Conservation (phyloP, 1,140 invertebrate species). For the Augochlora pura region DNA sequence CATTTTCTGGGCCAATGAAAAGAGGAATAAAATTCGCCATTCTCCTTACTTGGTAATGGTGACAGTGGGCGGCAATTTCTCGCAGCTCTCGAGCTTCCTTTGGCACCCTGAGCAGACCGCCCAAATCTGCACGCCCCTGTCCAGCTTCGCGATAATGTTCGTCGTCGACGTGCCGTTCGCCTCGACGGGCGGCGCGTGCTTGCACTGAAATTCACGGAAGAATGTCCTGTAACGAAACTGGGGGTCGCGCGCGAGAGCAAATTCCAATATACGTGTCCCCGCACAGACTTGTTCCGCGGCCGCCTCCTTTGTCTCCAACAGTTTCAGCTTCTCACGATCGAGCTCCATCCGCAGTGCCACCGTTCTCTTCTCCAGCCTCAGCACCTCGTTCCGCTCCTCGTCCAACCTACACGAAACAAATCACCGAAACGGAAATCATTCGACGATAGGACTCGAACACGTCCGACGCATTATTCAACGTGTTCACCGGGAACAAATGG, state of each 20-base stretch:
- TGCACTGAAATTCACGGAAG: not conserved
- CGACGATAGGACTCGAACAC: too few relatives aligned
- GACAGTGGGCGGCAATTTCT: conserved; percentile 58
- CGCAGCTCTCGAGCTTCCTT: conserved; percentile 59
- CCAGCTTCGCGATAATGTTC: conserved; percentile 27
- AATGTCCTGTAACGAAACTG: too few relatives aligned
- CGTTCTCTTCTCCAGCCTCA: conserved; percentile 39
- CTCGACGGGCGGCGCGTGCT: not conserved
- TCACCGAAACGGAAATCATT: too few relatives aligned
- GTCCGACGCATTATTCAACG: too few relatives aligned
- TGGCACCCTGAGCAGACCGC: conserved; percentile 60
- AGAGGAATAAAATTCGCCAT: too few relatives aligned
- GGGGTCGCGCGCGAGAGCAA: not conserved
- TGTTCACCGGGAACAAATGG: too few relatives aligned
- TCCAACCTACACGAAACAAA: conserved; percentile 32
- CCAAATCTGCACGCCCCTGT: conserved; percentile 55
- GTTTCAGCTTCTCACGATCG: conserved; percentile 23
- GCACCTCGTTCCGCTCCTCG: conserved; percentile 28
- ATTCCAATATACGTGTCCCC: not conserved
- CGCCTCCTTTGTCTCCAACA: conserved; percentile 3
- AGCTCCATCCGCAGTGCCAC: conserved; percentile 38
- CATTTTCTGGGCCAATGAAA: too few relatives aligned
- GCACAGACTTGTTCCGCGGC: conserved; percentile 1
- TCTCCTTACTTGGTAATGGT: conserved; percentile 66
- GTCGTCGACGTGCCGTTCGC: conserved; percentile 39